Evolutionary conservation across 2,888 invertebrate species (phyloP).

Genomic region (Cerastoderma edule): DNA sequence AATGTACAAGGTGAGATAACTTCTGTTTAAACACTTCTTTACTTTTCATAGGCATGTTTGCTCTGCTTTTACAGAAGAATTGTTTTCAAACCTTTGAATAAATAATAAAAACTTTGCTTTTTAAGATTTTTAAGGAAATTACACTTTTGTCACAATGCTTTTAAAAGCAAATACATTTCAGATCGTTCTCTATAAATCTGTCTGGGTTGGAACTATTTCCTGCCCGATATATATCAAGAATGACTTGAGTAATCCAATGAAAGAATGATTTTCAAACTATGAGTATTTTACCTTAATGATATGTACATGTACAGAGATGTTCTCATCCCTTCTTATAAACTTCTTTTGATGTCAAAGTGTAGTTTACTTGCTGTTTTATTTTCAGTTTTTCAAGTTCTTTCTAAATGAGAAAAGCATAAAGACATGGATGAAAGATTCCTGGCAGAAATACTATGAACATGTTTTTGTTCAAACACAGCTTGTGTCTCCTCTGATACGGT

Average conservation of each 20-base stretch:
- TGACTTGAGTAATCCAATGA: too few relatives aligned
- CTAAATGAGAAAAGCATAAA: constrained; percentile 78
- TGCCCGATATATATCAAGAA: too few relatives aligned
- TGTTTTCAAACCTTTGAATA: too few relatives aligned
- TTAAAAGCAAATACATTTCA: neutral
- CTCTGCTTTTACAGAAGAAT: too few relatives aligned
- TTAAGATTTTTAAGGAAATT: neutral
- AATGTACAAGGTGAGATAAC: constrained; percentile 82
- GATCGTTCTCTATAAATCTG: neutral
- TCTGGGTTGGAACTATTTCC: neutral
- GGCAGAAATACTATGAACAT: constrained; percentile 80
- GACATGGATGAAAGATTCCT: constrained; percentile 82
- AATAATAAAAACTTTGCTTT: neutral
- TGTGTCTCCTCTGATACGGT: constrained; percentile 79
- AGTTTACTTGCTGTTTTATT: constrained; percentile 25
- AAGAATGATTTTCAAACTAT: too few relatives aligned
- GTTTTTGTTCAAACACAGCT: constrained; percentile 80
- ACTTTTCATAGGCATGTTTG: too few relatives aligned
- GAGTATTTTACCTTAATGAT: too few relatives aligned
- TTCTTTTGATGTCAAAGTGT: too few relatives aligned
- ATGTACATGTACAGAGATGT: too few relatives aligned
- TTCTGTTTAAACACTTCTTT: too few relatives aligned
- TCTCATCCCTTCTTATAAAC: too few relatives aligned
- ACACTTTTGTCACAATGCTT: neutral
- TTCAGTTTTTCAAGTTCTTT: constrained; percentile 82